Evolutionary conservation across 2,113 vertebrate species (phyloP), one percentile per base, ranked within the genome.

Genomic region (Vanacampus margaritifer): DNA sequence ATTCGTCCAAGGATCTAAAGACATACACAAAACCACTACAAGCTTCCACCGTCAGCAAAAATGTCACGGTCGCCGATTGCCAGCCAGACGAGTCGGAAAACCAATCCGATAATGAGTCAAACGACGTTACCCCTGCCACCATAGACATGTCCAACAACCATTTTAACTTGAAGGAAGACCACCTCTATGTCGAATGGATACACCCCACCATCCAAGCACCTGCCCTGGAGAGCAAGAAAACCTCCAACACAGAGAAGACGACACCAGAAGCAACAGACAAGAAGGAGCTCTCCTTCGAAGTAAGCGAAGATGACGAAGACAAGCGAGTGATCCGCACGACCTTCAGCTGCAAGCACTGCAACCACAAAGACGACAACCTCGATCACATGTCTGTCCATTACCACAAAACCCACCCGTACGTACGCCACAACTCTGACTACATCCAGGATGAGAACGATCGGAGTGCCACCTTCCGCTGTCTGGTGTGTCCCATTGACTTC

Each of bases 401-500:
- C 79, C 92, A 94, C 1, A 90, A 87, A 2, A 89, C 93, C 90
- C 96, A 98, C 61, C 96, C 95, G 0, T 95, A 94, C 41, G 89
- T 98, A 41, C 93, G 93, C 62, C 94, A 89, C 72, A 94, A 88
- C 69, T 87, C 92, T 64, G 84, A 81, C 57, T 97, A 97, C 84
- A 94, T 97, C 62, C 54, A 93, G 77, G 93, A 95, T 86, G 87
- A 88, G 1, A 90, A 88, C 1, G 93, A 97, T 72, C 90, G 90
- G 64, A 95, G 93, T 0, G 96, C 94, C 0, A 94, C 93, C 0
- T 97, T 96, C 71, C 81, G 95, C 2, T 98, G 96, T 76, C 91
- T 98, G 8, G 93, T 95, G 71, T 98, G 96, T 73, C 96, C 95
- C 28, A 92, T 94, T 10, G 95, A 98, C 65, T 96, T 95, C 61